These are phyloP conservation scores for Perca schrenkii DNA, from an alignment of 2,113 vertebrate genomes.

Conservation along the genomic window DNA sequence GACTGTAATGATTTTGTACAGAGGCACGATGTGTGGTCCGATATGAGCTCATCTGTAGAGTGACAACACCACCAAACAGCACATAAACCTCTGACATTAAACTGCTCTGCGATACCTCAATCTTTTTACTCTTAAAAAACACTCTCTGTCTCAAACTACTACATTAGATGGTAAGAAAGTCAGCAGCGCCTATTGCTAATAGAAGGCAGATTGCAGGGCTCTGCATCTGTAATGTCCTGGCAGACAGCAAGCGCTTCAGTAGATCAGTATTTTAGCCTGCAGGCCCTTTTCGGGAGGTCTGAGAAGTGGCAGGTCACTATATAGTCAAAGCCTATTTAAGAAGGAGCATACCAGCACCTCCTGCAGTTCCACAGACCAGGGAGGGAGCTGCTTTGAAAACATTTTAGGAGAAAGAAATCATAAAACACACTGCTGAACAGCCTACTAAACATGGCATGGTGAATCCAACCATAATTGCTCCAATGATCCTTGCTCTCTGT, in stretches of 20 bases:
- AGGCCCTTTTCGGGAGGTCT: constrained; percentile 76
- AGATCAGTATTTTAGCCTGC: constrained; percentile 65
- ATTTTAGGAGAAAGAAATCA: constrained; percentile 43
- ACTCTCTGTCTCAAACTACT: constrained; percentile 55
- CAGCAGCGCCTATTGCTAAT: constrained; percentile 64
- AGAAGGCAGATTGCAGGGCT: constrained; percentile 75
- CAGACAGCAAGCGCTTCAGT: constrained; percentile 69
- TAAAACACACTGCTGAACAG: constrained; percentile 56
- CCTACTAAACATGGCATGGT: constrained; percentile 46
- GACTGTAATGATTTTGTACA: constrained; percentile 46
- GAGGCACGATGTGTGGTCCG: constrained; percentile 77
- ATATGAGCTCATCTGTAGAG: constrained; percentile 71
- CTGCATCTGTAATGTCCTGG: constrained; percentile 68
- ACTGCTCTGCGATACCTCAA: constrained; percentile 74
- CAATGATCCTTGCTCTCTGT: constrained; percentile 22
- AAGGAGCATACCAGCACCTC: constrained; percentile 73
- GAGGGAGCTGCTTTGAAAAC: constrained; percentile 70
- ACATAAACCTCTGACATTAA: constrained; percentile 78
- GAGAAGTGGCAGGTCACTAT: constrained; percentile 77
- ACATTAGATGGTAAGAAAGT: constrained; percentile 64
- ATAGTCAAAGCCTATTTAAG: constrained; percentile 70
- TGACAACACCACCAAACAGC: constrained; percentile 77
- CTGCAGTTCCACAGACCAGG: constrained; percentile 54
- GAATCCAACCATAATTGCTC: constrained; percentile 55
- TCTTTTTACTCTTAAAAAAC: constrained; percentile 68